Evolutionary conservation across 2,888 invertebrate species (phyloP).

Genomic region (Euproctis similis): DNA sequence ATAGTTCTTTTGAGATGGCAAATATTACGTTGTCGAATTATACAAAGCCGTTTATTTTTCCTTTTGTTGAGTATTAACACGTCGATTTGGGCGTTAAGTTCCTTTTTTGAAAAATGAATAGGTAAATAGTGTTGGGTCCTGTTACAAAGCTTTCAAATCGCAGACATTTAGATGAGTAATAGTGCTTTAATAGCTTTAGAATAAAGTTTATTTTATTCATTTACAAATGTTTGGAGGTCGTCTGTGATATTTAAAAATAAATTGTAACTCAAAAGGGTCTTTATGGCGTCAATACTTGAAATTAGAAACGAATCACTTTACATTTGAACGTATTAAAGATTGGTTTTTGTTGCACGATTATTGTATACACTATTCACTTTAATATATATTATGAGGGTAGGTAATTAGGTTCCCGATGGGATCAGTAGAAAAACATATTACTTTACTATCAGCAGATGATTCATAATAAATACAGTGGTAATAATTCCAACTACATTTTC

Average conservation of each 20-base stretch:
- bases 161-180: conserved; percentile 32
- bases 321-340: conserved; percentile 24
- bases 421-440: too few relatives aligned
- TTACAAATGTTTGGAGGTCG: conserved; percentile 1
- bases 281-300: conserved; percentile 21
- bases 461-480: too few relatives aligned
- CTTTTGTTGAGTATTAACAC: conserved; percentile 67
- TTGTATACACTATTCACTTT: too few relatives aligned
- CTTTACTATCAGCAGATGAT: too few relatives aligned
- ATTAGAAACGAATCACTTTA: conserved; percentile 29
- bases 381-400: too few relatives aligned
- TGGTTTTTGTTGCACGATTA: conserved; percentile 14
- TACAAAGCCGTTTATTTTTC: conserved; percentile 74
- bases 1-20: neutral
- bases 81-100: conserved; percentile 74
- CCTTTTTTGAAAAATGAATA: conserved; percentile 73
- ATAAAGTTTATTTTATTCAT: conserved; percentile 21
- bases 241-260: conserved; percentile 15
- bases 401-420: too few relatives aligned
- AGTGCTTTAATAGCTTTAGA: conserved; percentile 14
- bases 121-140: conserved; percentile 68
- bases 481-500: too few relatives aligned
- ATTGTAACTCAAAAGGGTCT: conserved; percentile 27
- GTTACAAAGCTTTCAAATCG: conserved; percentile 57
- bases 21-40: conserved; percentile 32